Evolutionary conservation across 2,888 invertebrate genomes (phyloP).

Genomic region (Mesorhabditis belari): DNA sequence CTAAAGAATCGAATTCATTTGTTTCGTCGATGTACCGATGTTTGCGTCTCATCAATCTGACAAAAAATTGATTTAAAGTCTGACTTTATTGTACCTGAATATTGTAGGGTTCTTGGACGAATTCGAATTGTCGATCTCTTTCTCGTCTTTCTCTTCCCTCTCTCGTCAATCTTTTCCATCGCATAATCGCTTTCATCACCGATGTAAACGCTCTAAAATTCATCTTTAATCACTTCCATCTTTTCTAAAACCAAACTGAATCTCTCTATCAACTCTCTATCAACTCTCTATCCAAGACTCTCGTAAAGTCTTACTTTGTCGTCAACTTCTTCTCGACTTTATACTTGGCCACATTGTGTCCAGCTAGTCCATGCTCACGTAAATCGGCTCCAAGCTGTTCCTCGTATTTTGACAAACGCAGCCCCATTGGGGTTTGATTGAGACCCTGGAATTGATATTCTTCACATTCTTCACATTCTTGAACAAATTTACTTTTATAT

Average conservation of each 20-base stretch:
- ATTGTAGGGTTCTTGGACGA: not conserved
- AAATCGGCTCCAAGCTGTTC: constrained; percentile 42
- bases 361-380: constrained; percentile 36
- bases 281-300: too few species aligned
- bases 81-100: not conserved
- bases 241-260: too few species aligned
- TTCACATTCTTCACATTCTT: not conserved
- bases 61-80: not conserved
- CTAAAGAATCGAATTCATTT: too few species aligned
- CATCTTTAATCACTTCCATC: too few species aligned
- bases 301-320: constrained; percentile 26
- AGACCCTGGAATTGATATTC: constrained; percentile 18
- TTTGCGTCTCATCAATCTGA: too few species aligned
- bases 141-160: not conserved
- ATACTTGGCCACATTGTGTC: constrained; percentile 36
- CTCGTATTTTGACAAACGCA: constrained; percentile 35
- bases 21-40: too few species aligned
- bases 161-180: not conserved
- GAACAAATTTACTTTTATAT: not conserved
- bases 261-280: not conserved
- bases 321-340: constrained; percentile 36
- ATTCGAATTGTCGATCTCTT: not conserved
- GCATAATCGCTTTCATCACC: not conserved
- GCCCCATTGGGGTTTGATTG: constrained; percentile 29
- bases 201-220: not conserved